Conservation (phyloP, 2,797 vertebrate species). For the Trachops cirrhosus region DNA sequence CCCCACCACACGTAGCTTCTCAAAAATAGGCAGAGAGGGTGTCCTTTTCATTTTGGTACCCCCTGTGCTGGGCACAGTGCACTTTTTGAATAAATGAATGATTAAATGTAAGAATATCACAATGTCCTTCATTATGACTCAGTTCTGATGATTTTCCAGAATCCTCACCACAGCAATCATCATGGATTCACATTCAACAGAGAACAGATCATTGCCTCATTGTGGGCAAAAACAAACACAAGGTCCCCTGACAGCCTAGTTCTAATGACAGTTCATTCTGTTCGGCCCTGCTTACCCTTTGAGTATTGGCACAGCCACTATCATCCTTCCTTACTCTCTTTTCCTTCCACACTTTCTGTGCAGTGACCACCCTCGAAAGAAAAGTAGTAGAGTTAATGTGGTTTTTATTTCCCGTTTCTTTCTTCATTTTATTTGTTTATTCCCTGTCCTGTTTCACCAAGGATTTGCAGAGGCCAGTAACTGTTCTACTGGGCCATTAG, state of each 20-base stretch:
- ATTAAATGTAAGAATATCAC: background rate
- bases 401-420: background rate
- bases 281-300: background rate
- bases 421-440: background rate
- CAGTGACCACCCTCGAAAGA: background rate
- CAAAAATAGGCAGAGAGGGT: background rate
- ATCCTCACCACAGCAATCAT: background rate
- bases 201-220: background rate
- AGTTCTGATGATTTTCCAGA: background rate
- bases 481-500: background rate
- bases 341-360: background rate
- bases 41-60: background rate
- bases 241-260: background rate
- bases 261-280: background rate
- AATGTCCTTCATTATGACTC: background rate
- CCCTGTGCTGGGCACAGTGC: background rate
- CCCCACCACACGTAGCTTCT: background rate
- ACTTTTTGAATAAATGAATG: background rate
- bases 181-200: background rate
- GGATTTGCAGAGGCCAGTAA: background rate
- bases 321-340: background rate
- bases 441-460: background rate
- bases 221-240: background rate
- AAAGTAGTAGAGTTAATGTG: background rate
- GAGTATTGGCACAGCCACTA: background rate